Percentiles rank a stretch among this genome's conserved stretches.
Conservation (phyloP, 2,797 vertebrate species). For the Notoglanidium macrostoma region DNA sequence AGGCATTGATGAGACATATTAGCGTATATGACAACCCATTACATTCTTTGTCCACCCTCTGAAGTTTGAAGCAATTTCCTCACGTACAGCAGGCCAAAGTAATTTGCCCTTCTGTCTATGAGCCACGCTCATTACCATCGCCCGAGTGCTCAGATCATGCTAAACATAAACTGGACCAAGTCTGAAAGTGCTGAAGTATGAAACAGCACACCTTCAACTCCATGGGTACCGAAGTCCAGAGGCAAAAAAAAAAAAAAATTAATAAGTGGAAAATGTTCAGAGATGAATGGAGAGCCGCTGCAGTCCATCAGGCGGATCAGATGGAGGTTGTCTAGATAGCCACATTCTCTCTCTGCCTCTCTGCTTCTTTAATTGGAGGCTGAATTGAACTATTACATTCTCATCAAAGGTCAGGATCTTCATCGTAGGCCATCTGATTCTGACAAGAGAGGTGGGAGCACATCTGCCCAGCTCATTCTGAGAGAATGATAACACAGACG, state of each 20-base stretch:
- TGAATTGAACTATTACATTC: conserved; percentile 70
- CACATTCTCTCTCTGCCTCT: conserved; percentile 38
- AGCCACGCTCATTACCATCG: conserved; percentile 27
- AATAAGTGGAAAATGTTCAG: background rate
- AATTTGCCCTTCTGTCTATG: conserved; percentile 31
- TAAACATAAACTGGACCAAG: background rate
- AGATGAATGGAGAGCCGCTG: background rate
- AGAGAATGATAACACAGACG: conserved; percentile 22
- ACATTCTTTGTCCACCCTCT: conserved; percentile 14
- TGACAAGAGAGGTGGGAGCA: conserved; percentile 21
- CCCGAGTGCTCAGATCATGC: background rate
- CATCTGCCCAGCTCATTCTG: conserved; percentile 9
- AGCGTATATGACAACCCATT: conserved; percentile 29
- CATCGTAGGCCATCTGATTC: conserved; percentile 18
- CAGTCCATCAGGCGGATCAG: conserved; percentile 6
- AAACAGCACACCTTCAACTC: background rate
- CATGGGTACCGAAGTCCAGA: background rate
- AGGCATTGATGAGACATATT: background rate
- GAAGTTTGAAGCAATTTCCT: conserved; percentile 18
- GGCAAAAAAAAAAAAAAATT: background rate
- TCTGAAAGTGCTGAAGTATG: background rate
- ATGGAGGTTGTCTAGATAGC: conserved; percentile 27
- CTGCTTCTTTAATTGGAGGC: conserved; percentile 70
- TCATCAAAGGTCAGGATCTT: conserved; percentile 73
- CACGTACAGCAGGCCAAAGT: conserved; percentile 25